Evolutionary conservation across 2,113 vertebrate genomes (phyloP).

Genomic region (Myotis lucifugus): DNA sequence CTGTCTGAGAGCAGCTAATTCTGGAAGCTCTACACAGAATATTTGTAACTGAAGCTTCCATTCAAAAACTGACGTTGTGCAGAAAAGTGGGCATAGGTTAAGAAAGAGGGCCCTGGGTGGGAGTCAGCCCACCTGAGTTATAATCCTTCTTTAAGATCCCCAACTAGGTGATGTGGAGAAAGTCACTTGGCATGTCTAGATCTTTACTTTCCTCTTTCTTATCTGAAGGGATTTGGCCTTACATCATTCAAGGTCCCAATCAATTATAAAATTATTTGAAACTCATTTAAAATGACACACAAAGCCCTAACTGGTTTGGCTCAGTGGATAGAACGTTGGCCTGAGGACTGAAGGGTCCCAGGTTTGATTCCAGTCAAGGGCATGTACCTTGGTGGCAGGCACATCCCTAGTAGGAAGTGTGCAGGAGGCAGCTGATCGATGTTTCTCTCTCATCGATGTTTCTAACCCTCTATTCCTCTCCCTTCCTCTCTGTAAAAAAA

Average conservation of each 20-base stretch:
- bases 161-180: neutral
- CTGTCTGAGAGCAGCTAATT: neutral
- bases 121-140: neutral
- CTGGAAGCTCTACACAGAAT: neutral
- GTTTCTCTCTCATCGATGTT: no score
- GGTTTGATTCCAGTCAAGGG: no score
- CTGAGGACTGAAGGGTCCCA: no score
- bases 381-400: no score
- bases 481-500: no score
- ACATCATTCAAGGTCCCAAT: neutral
- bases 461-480: no score
- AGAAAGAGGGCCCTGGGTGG: neutral
- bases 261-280: neutral
- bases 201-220: constrained; percentile 1
- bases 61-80: neutral
- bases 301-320: neutral
- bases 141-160: neutral
- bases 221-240: neutral
- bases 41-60: neutral
- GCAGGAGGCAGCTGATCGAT: no score
- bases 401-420: no score
- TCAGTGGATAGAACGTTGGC: no score
- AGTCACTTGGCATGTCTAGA: neutral
- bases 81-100: neutral
- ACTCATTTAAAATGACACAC: constrained; percentile 42